phyloP scores from a whole-genome alignment of 2,888 invertebrate genomes.

The Hylaea fasciaria region DNA sequence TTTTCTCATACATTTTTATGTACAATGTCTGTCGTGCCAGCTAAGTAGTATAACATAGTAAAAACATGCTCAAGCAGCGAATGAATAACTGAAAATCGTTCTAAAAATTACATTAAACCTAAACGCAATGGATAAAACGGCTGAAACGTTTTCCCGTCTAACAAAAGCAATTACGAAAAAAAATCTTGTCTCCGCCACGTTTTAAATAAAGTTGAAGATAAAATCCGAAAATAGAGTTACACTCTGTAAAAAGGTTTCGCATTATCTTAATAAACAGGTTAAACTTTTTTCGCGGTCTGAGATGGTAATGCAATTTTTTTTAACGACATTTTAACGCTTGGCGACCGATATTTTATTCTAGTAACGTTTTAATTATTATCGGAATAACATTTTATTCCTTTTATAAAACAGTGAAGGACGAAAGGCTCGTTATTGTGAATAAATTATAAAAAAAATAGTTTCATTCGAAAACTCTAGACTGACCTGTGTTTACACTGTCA shows the following conservation, averaged over 20 bases:
- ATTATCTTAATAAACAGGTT: constrained; percentile 29
- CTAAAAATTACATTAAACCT: neutral
- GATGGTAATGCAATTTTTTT: neutral
- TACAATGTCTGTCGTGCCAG: too few species aligned
- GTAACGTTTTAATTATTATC: too few species aligned
- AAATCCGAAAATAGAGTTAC: constrained; percentile 23
- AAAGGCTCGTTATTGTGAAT: too few species aligned
- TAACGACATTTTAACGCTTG: constrained; percentile 3
- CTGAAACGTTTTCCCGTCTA: constrained; percentile 20
- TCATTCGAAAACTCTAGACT: too few species aligned
- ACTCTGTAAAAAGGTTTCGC: constrained; percentile 21
- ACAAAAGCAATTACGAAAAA: constrained; percentile 29
- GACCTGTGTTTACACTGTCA: too few species aligned
- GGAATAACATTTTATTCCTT: too few species aligned
- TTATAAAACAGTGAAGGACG: too few species aligned
- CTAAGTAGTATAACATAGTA: too few species aligned
- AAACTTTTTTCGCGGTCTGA: constrained; percentile 12
- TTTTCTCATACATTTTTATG: too few species aligned
- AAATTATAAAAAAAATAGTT: too few species aligned
- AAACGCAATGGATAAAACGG: constrained; percentile 20
- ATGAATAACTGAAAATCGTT: neutral
- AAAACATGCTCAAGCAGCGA: too few species aligned
- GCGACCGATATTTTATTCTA: too few species aligned
- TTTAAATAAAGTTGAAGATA: constrained; percentile 25
- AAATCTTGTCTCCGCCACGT: constrained; percentile 22